These are phyloP conservation scores for Penaeus chinensis DNA, from an alignment of 1,140 invertebrate species.

Conservation along the genomic window DNA sequence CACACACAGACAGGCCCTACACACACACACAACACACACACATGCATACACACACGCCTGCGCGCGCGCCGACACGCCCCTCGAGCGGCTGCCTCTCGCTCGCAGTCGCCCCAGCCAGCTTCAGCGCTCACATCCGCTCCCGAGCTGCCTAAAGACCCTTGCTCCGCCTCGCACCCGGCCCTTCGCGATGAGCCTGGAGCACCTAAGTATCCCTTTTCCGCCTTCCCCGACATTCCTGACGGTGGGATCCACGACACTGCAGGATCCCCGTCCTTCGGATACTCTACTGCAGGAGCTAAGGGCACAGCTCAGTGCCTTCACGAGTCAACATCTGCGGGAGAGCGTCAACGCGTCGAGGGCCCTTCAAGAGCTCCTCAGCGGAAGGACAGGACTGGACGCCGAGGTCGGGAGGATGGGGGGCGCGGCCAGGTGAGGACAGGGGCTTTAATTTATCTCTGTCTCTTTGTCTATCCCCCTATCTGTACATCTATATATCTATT, in stretches of 20 bases:
- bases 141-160: too few species aligned
- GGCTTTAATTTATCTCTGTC: too few species aligned
- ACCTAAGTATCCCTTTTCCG: too few species aligned
- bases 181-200: not conserved
- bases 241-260: not conserved
- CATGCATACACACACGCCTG: too few species aligned
- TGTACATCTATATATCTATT: not conserved
- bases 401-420: not conserved
- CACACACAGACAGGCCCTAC: too few species aligned
- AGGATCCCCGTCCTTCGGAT: not conserved
- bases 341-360: not conserved
- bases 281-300: constrained; percentile 7
- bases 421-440: too few species aligned
- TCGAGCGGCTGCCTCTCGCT: not conserved
- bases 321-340: constrained; percentile 9
- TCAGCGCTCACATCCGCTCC: too few species aligned
- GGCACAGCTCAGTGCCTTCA: constrained; percentile 14
- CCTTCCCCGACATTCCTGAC: too few species aligned
- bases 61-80: too few species aligned
- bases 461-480: not conserved
- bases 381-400: not conserved
- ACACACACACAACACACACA: too few species aligned
- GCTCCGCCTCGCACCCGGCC: too few species aligned
- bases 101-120: too few species aligned
- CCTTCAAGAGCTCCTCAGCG: not conserved